Percentiles rank a stretch among this genome's conserved stretches.
Evolutionary conservation across 2,888 invertebrate genomes (phyloP).

Genomic region (Petrolisthes manimaculis): DNA sequence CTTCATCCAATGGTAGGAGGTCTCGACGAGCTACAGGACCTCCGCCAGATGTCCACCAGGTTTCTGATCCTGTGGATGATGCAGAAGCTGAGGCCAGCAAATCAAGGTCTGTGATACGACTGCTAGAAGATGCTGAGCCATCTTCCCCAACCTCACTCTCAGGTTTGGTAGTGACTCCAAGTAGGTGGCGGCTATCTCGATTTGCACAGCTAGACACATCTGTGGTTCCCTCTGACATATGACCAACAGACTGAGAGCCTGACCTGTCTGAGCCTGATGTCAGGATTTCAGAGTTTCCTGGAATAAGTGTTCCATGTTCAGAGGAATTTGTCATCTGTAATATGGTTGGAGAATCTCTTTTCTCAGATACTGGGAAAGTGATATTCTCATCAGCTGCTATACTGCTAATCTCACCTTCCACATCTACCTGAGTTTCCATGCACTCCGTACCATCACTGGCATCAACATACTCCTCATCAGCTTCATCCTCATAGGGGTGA

Average conservation of each 20-base stretch:
- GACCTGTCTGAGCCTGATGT: conserved; percentile 31
- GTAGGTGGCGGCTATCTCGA: not conserved
- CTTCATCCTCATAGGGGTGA: conserved; percentile 26
- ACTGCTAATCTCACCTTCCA: not conserved
- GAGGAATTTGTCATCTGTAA: not conserved
- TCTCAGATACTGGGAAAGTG: too few species aligned
- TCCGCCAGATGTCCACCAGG: conserved; percentile 35
- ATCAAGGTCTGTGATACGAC: conserved; percentile 38
- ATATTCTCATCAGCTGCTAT: too few species aligned
- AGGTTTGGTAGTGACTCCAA: not conserved
- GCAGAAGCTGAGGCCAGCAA: conserved; percentile 45
- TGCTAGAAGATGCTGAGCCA: conserved; percentile 36
- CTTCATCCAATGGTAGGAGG: conserved; percentile 56
- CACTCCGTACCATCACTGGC: conserved; percentile 35
- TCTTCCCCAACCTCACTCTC: conserved; percentile 39
- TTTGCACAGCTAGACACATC: not conserved
- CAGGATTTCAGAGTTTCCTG: conserved; percentile 3
- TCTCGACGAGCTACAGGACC: conserved; percentile 59
- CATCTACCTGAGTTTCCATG: not conserved
- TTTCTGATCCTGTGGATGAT: conserved; percentile 42
- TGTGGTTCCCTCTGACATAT: not conserved
- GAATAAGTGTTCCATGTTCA: not conserved
- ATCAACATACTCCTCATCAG: conserved; percentile 37
- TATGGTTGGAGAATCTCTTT: too few species aligned
- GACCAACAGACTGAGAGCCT: not conserved